These are phyloP conservation scores for Leptocoma aspasia DNA, from an alignment of 2,113 vertebrate genomes.

Conservation along the genomic window DNA sequence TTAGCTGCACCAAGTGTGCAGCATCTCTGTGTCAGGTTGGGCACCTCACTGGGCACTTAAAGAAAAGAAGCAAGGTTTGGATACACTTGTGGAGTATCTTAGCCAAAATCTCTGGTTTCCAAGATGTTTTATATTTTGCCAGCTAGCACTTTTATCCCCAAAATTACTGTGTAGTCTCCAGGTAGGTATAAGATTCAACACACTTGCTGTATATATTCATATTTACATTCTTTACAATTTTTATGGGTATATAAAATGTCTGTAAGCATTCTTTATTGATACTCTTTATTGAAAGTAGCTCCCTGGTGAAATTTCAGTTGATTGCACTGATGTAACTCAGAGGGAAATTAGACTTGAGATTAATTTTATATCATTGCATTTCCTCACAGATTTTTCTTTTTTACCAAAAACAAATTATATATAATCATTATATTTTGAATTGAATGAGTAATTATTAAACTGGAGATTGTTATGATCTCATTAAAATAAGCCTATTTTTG, in stretches of 20 bases:
- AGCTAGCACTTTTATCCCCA: not conserved
- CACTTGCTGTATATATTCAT: not conserved
- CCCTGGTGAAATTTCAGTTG: conserved; percentile 1
- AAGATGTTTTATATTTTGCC: not conserved
- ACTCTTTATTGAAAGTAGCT: not conserved
- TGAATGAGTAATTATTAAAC: conserved; percentile 26
- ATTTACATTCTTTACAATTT: not conserved
- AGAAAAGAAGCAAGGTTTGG: not conserved
- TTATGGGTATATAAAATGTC: not conserved
- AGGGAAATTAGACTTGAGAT: not conserved
- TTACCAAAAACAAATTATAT: not conserved
- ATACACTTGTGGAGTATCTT: not conserved
- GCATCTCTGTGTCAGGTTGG: not conserved
- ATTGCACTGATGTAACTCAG: not conserved
- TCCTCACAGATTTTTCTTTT: conserved; percentile 7
- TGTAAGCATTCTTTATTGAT: not conserved
- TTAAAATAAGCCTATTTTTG: conserved; percentile 1
- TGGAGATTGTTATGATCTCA: conserved; percentile 1
- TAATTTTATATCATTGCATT: not conserved
- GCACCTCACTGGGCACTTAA: not conserved
- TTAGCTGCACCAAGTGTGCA: not conserved
- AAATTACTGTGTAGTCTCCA: not conserved
- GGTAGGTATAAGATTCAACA: not conserved
- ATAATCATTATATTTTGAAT: not conserved
- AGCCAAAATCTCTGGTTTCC: not conserved